Evolutionary conservation across 1,140 invertebrate species (phyloP).

Genomic region (Dinothrombium tinctorium): DNA sequence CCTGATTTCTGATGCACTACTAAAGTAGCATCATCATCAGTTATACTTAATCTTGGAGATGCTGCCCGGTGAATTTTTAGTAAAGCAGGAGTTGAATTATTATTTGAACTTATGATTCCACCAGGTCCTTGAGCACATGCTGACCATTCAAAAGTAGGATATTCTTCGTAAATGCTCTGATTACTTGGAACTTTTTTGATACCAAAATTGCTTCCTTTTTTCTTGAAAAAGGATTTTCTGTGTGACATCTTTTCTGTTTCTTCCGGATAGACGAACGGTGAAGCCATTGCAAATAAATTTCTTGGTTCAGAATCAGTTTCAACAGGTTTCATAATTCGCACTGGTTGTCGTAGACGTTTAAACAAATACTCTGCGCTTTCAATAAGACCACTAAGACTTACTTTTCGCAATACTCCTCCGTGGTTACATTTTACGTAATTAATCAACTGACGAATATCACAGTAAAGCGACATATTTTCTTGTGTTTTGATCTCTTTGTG

Average conservation of each 20-base stretch:
- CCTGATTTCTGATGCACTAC: slow-evolving; percentile 4
- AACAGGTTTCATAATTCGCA: background rate
- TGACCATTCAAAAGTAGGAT: background rate
- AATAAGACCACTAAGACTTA: slow-evolving; percentile 67
- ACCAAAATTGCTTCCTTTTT: slow-evolving; percentile 33
- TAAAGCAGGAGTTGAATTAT: slow-evolving; percentile 17
- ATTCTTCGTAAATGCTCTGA: slow-evolving; percentile 17
- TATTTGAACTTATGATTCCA: background rate
- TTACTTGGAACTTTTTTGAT: slow-evolving; percentile 15
- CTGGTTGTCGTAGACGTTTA: background rate
- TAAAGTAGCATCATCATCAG: slow-evolving; percentile 18
- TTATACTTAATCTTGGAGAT: slow-evolving; percentile 18
- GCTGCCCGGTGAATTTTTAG: slow-evolving; percentile 16
- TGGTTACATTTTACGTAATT: slow-evolving; percentile 87
- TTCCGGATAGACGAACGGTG: slow-evolving; percentile 7
- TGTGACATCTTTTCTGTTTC: slow-evolving; percentile 15
- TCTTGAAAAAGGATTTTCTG: slow-evolving; percentile 52
- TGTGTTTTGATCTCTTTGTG: slow-evolving; percentile 60
- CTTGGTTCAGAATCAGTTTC: background rate
- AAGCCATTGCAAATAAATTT: background rate
- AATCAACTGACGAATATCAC: slow-evolving; percentile 74
- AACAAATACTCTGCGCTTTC: slow-evolving; percentile 32
- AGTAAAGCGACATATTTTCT: slow-evolving; percentile 78
- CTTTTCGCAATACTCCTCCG: slow-evolving; percentile 68
- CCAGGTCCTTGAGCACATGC: background rate